Evolutionary conservation across 1,140 invertebrate genomes (phyloP).

Genomic region (Sinonovacula constricta): DNA sequence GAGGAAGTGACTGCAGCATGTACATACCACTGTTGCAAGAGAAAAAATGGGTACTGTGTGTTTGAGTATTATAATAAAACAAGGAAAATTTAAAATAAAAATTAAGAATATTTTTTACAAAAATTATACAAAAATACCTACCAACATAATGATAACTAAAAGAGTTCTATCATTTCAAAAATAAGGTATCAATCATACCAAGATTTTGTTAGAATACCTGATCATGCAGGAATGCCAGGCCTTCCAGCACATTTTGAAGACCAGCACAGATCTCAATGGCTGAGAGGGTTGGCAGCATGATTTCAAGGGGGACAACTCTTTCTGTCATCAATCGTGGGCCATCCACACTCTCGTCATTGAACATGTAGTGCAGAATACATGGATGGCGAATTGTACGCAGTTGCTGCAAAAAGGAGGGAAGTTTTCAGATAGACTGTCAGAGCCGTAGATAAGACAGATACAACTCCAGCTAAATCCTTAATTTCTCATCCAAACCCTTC

Average conservation of each 20-base stretch:
- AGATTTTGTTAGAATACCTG: constrained; percentile 58
- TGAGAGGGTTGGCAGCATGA: constrained; percentile 53
- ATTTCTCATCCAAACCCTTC: neutral
- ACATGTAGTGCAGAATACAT: constrained; percentile 63
- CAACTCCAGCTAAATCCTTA: neutral
- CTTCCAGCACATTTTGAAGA: constrained; percentile 67
- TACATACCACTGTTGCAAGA: no score
- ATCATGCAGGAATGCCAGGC: constrained; percentile 70
- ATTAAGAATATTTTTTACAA: no score
- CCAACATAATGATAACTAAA: neutral
- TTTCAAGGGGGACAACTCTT: constrained; percentile 63
- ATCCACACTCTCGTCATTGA: constrained; percentile 52
- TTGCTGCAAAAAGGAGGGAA: constrained; percentile 54
- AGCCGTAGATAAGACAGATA: constrained; percentile 1
- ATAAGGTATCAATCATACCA: no score
- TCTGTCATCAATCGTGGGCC: constrained; percentile 69
- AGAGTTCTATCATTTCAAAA: neutral
- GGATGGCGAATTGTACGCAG: constrained; percentile 67
- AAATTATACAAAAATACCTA: no score
- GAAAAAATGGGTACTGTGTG: neutral
- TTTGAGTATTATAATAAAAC: neutral
- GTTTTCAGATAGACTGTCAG: neutral
- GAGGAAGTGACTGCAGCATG: no score
- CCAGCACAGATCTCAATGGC: constrained; percentile 67
- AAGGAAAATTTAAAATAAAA: no score